Evolutionary conservation across 2,113 vertebrate genomes (phyloP).

Genomic region (Uria aalge): DNA sequence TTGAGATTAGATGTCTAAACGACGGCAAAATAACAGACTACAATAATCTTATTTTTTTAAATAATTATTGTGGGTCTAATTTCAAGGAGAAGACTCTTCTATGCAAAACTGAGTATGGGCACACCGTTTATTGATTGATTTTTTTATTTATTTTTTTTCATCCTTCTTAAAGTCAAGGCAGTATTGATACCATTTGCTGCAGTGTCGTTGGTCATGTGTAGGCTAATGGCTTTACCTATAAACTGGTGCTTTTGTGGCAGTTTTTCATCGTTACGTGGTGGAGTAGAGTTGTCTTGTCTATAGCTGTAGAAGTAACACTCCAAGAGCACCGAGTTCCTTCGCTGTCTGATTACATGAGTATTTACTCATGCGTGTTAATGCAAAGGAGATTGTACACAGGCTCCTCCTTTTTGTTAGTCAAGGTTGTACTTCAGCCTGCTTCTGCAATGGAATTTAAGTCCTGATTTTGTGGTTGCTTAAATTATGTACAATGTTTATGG

Average conservation of each 20-base stretch:
- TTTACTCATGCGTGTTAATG: neutral
- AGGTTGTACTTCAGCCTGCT: neutral
- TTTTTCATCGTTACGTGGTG: neutral
- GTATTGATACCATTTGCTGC: neutral
- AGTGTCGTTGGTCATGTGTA: fast-evolving
- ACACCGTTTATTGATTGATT: neutral
- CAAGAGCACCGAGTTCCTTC: neutral
- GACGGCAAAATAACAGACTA: neutral
- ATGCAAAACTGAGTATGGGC: neutral
- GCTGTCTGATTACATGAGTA: neutral
- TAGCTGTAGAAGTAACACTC: neutral
- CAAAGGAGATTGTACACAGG: neutral
- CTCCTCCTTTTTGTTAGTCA: neutral
- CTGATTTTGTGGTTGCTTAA: neutral
- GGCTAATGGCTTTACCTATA: neutral
- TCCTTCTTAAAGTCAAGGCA: neutral
- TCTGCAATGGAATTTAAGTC: neutral
- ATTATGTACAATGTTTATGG: neutral
- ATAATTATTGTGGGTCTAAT: neutral
- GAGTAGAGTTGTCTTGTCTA: neutral
- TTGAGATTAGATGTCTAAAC: neutral
- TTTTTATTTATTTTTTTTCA: neutral
- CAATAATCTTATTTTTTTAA: neutral
- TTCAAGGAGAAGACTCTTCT: neutral
- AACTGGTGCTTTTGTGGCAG: neutral